Base-by-base conservation (phyloP, 1,140 invertebrate genomes). In the Meloidogyne chitwoodi region DNA sequence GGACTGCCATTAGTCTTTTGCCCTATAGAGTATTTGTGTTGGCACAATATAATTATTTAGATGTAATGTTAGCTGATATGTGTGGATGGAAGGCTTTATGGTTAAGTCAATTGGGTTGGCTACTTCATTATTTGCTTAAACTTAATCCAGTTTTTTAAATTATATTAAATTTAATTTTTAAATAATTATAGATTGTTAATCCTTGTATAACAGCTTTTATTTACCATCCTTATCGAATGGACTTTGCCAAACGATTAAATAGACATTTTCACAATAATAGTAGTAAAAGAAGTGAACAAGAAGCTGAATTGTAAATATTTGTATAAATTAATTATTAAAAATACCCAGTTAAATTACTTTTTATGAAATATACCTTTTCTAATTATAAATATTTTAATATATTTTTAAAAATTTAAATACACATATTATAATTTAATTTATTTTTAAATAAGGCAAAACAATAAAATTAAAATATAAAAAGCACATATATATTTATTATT, bases 211-310 rank as follows among this genome's bases (percentile, higher is more conserved):
- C 71, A 4, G 71, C 71, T 11, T 63, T 63, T 64, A 73, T 73
- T 73, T 73, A 73, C 34, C 71, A 73, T 63, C 71, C 71, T 22
- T 73, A 73, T 31, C 56, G 71, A 34, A 61, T 73, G 71, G 56
- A 61, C 29, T 70, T 70, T 70, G 68, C 61, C 4, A 70, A 48
- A 29, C 68, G 29, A 70, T 70, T 70, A n/a, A 56, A 56, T n/a
- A 56, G 48, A 56, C 48, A 56, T 56, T 70, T 29, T 26, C 61
- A 29, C 34, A 48, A 44, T 14, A 44, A 44, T 2, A 29, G 12
- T 34, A 70, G 68, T 29, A 70, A 29, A 24, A 70, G 68, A 70
- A 70, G 26, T 44, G 48, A 31, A 44, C 31, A 70, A 44, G 48
- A 56, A 5, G 48, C 48, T 56, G 48, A 56, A 56, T n/a, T 56